Evolutionary conservation across 2,797 vertebrate genomes (phyloP), one percentile per base, ranked within the genome.

Genomic region (Cryptoprocta ferox): DNA sequence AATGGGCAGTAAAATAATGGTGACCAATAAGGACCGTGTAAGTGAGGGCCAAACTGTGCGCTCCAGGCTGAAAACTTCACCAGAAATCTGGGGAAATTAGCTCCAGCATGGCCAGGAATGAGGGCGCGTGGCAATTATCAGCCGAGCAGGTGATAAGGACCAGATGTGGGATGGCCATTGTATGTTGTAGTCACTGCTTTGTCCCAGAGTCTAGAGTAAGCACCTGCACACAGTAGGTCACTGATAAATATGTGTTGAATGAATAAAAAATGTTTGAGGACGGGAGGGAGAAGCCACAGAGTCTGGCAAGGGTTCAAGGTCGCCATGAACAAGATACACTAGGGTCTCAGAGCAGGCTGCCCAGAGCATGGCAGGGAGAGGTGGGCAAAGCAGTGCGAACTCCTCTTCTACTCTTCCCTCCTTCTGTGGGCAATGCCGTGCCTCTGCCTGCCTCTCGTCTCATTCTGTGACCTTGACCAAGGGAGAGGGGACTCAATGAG

Each of bases 301-400:
- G 48, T 16, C 53, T 13, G 78, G 28, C 8, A 0, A 7, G 48
- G 35, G 42, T 76, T 65, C 37, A 35, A 21, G 32, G 35, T 56
- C 0, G 5, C 45, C 0, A 16, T 32, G 61, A 83, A 35, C 13
- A 45, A 45, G 45, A 5, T 10, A 2, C 59, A 24, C 26, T n/a
- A 39, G 80, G 9, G 24, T 19, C 78, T 79, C 30, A 0, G 10
- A 18, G 45, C 5, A 0, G 39, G 56, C 39, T 13, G 39, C n/a
- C 83, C 79, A 2, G 12, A 79, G 45, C 53, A 35, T 53, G 56
- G 3, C 1, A 0, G 39, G 30, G 39, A 21, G 18, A n/a, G 32
- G 56, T 0, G 1, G 26, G 7, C 21, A 26, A 68, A 35, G 90
- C n/a, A 0, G 0, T 0, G 1, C 48, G 21, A 56, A 5, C 21